Base-by-base conservation (phyloP, 2,888 invertebrate genomes). In the Cataglyphis rosenhaueri region DNA sequence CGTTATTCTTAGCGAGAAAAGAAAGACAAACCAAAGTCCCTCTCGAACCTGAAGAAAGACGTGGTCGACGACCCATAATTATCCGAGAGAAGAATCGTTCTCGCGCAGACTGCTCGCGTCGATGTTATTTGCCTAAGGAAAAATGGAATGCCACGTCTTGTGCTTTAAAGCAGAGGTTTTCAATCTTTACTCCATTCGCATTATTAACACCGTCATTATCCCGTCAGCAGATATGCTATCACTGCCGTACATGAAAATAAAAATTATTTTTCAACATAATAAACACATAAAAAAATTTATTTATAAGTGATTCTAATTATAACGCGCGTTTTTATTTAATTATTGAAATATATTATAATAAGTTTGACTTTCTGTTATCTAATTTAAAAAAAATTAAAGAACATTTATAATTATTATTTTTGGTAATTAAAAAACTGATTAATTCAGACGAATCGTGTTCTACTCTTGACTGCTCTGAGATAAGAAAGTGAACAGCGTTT, bases 11-110 rank as follows among this genome's bases (percentile, higher is more conserved):
- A 25, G 44, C 18, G 32, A 78, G 44, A 44, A 78, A 70, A 78
- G 44, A 70, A 70, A 78, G 78, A 78, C 57, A 59, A 78, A 78
- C 44, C 32, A 59, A 78, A 70, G 70, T 70, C 21, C 21, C 8
- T 59, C 78, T 78, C 44, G 12, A 78, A 78, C 41, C 32, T 41
- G 9, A 59, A 70, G 44, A 59, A 70, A 78, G 57, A 44, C 15
- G n/a, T 78, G n/a, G 32, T 32, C 70, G 35, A 70, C 57, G 57
- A 44, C 44, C n/a, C 18, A 70, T 70, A 78, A 78, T 78, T 78
- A 78, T 78, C 32, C 70, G 21, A n/a, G 44, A 70, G 12, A 25
- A 78, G 44, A 78, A 70, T 70, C 55, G 41, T 68, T 68, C 55
- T 59, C 41, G 32, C 41, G 57, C 21, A 21, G 21, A 32, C 3